A percentile compares a stretch with the other conserved stretches of the same genome.
Conservation (phyloP, 1,140 invertebrate genomes). For the Caerostris extrusa region DNA sequence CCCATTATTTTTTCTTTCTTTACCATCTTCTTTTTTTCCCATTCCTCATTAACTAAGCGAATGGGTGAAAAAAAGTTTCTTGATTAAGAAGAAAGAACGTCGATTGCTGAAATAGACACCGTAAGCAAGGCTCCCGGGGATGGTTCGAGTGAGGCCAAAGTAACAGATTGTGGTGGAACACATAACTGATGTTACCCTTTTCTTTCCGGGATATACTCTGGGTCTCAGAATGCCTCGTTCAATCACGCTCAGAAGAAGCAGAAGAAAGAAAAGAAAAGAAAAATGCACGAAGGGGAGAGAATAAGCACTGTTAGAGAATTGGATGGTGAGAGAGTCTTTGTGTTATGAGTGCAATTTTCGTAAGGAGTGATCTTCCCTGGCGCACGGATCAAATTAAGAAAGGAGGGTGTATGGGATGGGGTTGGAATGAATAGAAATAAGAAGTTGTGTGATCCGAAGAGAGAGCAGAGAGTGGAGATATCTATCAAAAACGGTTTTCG, state of each 20-base stretch:
- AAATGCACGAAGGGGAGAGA: background rate
- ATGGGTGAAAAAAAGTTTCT: slow-evolving; percentile 56
- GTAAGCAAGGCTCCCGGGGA: slow-evolving; percentile 22
- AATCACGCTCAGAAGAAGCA: background rate
- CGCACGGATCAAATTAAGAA: too few species aligned
- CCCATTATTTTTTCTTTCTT: background rate
- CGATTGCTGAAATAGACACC: slow-evolving; percentile 63
- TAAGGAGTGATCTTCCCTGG: background rate
- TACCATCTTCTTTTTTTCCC: background rate
- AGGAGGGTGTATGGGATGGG: too few species aligned
- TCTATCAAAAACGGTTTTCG: too few species aligned
- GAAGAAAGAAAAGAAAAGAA: too few species aligned
- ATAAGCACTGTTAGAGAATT: background rate
- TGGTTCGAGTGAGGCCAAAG: background rate
- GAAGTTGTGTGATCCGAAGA: too few species aligned
- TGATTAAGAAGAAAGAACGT: slow-evolving; percentile 51
- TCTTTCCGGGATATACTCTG: background rate
- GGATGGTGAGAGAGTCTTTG: slow-evolving; percentile 3
- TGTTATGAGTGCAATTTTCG: slow-evolving; percentile 34
- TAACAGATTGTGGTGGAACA: slow-evolving; percentile 57
- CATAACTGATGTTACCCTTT: slow-evolving; percentile 58
- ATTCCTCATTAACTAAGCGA: slow-evolving; percentile 72
- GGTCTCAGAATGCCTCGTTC: slow-evolving; percentile 51
- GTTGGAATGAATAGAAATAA: too few species aligned
- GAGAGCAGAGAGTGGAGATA: too few species aligned